Evolutionary conservation across 2,113 vertebrate species (phyloP).

Genomic region (Triplophysa siluroides): DNA sequence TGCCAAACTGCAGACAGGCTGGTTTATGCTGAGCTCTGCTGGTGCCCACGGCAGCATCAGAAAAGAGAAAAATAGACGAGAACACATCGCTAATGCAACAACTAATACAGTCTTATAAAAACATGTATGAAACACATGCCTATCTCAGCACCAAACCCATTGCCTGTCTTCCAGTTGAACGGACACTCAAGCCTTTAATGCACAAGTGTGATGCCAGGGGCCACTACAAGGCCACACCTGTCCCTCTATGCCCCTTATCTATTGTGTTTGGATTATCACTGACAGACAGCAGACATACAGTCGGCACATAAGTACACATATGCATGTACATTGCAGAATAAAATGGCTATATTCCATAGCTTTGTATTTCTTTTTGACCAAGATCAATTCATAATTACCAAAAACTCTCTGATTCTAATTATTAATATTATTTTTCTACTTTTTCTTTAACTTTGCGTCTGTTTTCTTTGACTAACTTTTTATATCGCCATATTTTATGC

Average conservation of each 20-base stretch:
- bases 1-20: neutral
- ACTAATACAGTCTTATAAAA: constrained; percentile 36
- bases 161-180: constrained; percentile 22
- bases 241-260: neutral
- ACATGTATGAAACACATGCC: constrained; percentile 15
- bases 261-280: constrained; percentile 38
- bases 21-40: neutral
- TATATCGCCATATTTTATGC: too few species aligned
- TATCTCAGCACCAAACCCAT: neutral
- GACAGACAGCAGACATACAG: constrained; percentile 18
- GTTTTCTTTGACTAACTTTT: too few species aligned
- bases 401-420: too few species aligned
- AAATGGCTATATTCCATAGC: too few species aligned
- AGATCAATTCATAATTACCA: too few species aligned
- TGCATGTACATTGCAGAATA: too few species aligned
- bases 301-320: constrained; percentile 45
- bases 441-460: too few species aligned
- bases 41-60: neutral
- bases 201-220: constrained; percentile 32
- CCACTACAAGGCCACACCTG: constrained; percentile 39
- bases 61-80: neutral
- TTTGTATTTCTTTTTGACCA: too few species aligned
- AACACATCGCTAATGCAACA: constrained; percentile 27
- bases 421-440: too few species aligned
- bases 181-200: constrained; percentile 42